Percentiles rank a stretch among this genome's conserved stretches.
Evolutionary conservation across 2,888 invertebrate genomes (phyloP).

Genomic region (Rhamnusium bicolor): DNA sequence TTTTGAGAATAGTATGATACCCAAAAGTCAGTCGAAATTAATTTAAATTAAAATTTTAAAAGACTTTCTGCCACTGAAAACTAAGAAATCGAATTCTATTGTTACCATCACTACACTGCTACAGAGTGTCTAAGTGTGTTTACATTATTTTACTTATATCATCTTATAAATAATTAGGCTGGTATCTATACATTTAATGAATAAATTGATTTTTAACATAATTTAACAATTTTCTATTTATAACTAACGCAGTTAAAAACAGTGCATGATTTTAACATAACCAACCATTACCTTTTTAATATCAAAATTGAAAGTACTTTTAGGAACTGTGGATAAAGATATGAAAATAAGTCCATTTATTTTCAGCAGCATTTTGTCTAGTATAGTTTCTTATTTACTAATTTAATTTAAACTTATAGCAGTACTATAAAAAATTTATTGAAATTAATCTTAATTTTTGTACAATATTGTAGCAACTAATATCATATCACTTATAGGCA

Average conservation of each 20-base stretch:
- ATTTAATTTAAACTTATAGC: too few relatives aligned
- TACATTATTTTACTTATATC: neutral
- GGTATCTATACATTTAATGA: neutral
- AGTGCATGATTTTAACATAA: neutral
- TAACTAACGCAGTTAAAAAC: neutral
- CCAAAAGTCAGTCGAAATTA: too few relatives aligned
- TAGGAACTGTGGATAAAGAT: neutral
- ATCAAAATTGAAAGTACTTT: neutral
- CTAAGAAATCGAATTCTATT: neutral
- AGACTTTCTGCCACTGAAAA: neutral
- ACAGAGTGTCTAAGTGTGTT: neutral
- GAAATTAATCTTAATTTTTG: too few relatives aligned
- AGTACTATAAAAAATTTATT: too few relatives aligned
- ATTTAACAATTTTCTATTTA: neutral
- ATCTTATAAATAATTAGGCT: neutral
- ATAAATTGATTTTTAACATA: neutral
- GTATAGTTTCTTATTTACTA: too few relatives aligned
- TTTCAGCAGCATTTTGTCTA: too few relatives aligned
- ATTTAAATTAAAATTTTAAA: too few relatives aligned
- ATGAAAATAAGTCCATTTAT: too few relatives aligned
- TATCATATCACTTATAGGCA: too few relatives aligned
- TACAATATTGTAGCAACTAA: too few relatives aligned
- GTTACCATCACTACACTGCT: neutral
- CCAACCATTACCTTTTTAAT: neutral
- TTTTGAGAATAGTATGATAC: too few relatives aligned